A percentile compares a stretch with the other conserved stretches of the same genome.
Evolutionary conservation across 2,113 vertebrate genomes (phyloP).

Genomic region (Peucedramus taeniatus): DNA sequence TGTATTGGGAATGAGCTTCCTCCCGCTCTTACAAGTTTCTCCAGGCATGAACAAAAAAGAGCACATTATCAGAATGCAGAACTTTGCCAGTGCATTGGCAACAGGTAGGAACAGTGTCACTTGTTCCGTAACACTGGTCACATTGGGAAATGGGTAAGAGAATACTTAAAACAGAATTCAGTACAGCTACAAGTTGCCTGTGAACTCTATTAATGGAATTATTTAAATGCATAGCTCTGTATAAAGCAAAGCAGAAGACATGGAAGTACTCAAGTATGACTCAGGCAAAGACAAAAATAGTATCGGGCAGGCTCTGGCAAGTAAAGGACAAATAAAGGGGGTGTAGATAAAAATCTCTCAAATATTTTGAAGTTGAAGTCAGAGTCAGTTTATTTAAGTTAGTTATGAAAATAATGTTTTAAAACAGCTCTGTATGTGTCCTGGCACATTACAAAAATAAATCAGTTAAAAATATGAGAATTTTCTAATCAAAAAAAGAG

Average conservation of each 20-base stretch:
- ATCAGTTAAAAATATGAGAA: neutral
- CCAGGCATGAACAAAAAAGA: neutral
- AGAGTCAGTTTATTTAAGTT: neutral
- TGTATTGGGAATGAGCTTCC: neutral
- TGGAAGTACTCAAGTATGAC: neutral
- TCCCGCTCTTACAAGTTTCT: neutral
- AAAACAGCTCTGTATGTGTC: neutral
- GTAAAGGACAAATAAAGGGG: neutral
- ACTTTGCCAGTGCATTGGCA: neutral
- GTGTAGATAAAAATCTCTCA: neutral
- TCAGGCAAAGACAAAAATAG: slow-evolving; percentile 38
- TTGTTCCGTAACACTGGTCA: neutral
- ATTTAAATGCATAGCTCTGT: neutral
- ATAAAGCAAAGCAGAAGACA: neutral
- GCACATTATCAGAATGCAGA: neutral
- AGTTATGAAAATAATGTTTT: neutral
- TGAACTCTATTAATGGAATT: neutral
- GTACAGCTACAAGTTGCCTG: neutral
- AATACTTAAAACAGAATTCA: neutral
- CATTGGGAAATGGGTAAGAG: accelerated
- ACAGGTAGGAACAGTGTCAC: neutral
- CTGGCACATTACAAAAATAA: neutral
- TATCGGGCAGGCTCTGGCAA: neutral
- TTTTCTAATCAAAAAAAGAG: neutral
- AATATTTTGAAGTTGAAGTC: neutral